Evolutionary conservation across 1,140 invertebrate species (phyloP).

Genomic region (Rhagoletis pomonella): DNA sequence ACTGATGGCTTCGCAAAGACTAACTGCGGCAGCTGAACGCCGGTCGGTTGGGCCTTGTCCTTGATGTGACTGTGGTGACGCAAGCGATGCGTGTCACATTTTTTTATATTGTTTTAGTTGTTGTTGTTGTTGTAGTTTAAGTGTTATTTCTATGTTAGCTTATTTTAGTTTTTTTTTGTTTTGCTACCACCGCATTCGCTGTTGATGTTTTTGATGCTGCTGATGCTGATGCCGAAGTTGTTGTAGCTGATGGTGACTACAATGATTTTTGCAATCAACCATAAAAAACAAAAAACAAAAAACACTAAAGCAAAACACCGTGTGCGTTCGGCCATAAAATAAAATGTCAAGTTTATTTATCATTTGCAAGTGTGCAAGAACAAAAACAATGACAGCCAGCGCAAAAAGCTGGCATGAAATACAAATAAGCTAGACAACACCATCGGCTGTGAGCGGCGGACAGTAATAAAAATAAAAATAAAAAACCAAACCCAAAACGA

Average conservation of each 20-base stretch:
- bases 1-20: background rate
- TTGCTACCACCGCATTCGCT: background rate
- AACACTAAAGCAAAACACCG: background rate
- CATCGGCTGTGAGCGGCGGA: background rate
- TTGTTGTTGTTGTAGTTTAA: background rate
- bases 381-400: background rate
- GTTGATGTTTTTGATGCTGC: conserved; percentile 20
- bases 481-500: no score
- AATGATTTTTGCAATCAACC: conserved; percentile 35
- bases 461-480: no score
- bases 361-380: conserved; percentile 39
- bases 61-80: background rate
- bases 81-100: background rate
- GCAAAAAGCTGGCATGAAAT: conserved; percentile 30
- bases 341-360: conserved; percentile 55
- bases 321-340: conserved; percentile 47
- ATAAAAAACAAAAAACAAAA: background rate
- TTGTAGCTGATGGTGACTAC: conserved; percentile 24
- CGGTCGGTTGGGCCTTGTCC: background rate
- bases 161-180: background rate
- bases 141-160: background rate
- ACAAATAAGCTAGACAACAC: conserved; percentile 47
- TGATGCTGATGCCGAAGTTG: background rate
- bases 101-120: background rate
- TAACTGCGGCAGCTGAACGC: background rate